A percentile compares a stretch with the other conserved stretches of the same genome.
These are phyloP conservation scores for Gallinago stenura DNA, from an alignment of 2,797 vertebrate species.

Conservation along the genomic window DNA sequence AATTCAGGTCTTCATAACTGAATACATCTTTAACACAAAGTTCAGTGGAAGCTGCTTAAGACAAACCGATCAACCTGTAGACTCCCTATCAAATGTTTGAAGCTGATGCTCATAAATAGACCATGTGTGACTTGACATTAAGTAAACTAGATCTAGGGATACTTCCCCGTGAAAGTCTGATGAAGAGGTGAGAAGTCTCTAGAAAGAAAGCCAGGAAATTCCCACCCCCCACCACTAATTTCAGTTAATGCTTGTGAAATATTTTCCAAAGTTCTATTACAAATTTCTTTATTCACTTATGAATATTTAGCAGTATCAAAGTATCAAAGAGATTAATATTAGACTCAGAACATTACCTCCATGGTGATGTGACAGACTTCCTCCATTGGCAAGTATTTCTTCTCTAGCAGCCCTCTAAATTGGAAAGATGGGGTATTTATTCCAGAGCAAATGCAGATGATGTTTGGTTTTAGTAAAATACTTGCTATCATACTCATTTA, in stretches of 20 bases:
- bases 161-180: background rate
- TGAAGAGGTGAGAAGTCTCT: background rate
- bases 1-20: background rate
- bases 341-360: constrained; percentile 87
- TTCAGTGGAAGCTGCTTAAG: background rate
- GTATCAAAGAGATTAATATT: background rate
- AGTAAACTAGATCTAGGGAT: background rate
- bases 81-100: background rate
- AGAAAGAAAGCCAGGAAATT: background rate
- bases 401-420: constrained; percentile 94
- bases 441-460: background rate
- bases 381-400: constrained; percentile 98
- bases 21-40: background rate
- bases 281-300: background rate
- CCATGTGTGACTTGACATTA: background rate
- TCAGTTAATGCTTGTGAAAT: background rate
- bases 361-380: constrained; percentile 98
- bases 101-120: background rate
- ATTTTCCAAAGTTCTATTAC: background rate
- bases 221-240: background rate
- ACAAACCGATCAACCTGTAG: background rate
- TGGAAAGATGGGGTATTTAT: constrained; percentile 16
- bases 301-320: background rate
- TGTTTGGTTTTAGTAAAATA: background rate
- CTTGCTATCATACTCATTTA: background rate